Percentiles rank a stretch among this genome's conserved stretches.
Evolutionary conservation across 2,797 vertebrate genomes (phyloP).

Genomic region (Cyprinella venusta): DNA sequence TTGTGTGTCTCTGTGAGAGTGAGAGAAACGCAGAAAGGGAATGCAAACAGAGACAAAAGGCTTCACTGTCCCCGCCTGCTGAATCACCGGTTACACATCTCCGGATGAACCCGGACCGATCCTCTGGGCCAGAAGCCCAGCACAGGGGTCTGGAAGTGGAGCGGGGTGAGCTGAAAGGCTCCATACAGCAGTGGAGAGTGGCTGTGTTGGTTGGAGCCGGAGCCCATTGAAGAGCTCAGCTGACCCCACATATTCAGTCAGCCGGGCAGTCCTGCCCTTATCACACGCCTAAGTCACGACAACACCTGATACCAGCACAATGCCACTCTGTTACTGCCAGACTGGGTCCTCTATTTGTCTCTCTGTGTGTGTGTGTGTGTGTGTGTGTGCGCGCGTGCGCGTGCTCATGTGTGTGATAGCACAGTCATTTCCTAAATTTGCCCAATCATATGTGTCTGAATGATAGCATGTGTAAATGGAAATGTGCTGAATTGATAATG

Average conservation of each 20-base stretch:
- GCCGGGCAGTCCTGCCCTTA: slow-evolving; percentile 50
- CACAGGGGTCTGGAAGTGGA: slow-evolving; percentile 37
- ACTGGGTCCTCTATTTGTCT: slow-evolving; percentile 10
- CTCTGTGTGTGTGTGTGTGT: not conserved
- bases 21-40: slow-evolving; percentile 38
- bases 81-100: slow-evolving; percentile 50
- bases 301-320: slow-evolving; percentile 60
- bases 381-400: too few species aligned
- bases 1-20: slow-evolving; percentile 33
- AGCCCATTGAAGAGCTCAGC: slow-evolving; percentile 60
- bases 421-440: slow-evolving; percentile 20
- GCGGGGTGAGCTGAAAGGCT: slow-evolving; percentile 54
- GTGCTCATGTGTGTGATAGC: not conserved
- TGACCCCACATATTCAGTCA: slow-evolving; percentile 55
- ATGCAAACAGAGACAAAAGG: slow-evolving; percentile 52
- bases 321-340: slow-evolving; percentile 47
- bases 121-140: slow-evolving; percentile 33
- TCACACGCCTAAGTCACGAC: slow-evolving; percentile 55
- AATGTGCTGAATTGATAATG: not conserved
- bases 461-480: not conserved
- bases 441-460: slow-evolving; percentile 9
- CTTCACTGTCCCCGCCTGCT: slow-evolving; percentile 42
- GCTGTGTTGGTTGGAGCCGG: slow-evolving; percentile 59
- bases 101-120: slow-evolving; percentile 20
- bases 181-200: slow-evolving; percentile 49